Conservation (phyloP, 2,888 invertebrate genomes). For the Cactoblastis cactorum region DNA sequence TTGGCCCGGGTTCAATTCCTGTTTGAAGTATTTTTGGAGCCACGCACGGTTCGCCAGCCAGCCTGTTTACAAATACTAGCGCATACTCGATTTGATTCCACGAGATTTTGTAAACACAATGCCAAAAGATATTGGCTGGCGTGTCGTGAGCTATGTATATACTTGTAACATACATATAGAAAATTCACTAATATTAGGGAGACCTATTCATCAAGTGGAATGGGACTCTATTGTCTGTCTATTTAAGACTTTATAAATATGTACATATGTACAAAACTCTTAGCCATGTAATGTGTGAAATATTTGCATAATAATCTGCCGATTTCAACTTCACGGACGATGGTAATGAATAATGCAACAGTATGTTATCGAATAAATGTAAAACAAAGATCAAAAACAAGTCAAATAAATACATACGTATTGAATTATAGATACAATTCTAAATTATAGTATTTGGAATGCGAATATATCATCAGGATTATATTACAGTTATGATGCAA, state of each 20-base stretch:
- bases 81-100: constrained; percentile 68
- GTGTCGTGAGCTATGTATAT: constrained; percentile 40
- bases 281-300: neutral
- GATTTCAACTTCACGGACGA: neutral
- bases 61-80: constrained; percentile 76
- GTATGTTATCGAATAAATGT: neutral
- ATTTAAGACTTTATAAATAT: too few species aligned
- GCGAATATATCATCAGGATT: constrained; percentile 27
- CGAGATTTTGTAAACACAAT: constrained; percentile 69
- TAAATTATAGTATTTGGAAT: neutral
- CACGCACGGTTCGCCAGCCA: constrained; percentile 55
- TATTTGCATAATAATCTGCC: neutral
- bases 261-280: too few species aligned
- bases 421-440: neutral
- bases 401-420: neutral
- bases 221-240: too few species aligned
- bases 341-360: neutral
- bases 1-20: constrained; percentile 75
- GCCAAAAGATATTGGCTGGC: constrained; percentile 61
- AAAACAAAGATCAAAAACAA: neutral
- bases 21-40: constrained; percentile 74
- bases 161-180: constrained; percentile 32
- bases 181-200: too few species aligned
- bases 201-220: too few species aligned
- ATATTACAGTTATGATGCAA: constrained; percentile 45